Evolutionary conservation across 2,888 invertebrate species (phyloP).

Genomic region (Adelphocoris suturalis): DNA sequence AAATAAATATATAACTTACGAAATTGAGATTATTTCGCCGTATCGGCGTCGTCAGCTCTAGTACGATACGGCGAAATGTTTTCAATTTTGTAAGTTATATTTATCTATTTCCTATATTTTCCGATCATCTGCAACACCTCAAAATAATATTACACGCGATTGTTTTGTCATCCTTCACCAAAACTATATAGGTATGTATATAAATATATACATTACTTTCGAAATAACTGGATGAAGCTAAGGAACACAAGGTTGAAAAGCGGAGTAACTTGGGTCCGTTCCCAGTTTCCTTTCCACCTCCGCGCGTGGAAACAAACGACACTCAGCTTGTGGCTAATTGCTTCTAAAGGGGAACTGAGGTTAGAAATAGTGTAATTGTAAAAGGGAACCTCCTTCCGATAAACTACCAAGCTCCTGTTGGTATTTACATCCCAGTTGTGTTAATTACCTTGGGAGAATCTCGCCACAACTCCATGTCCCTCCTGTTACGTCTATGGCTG

Average conservation of each 20-base stretch:
- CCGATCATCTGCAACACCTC: too few species aligned
- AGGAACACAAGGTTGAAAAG: not conserved
- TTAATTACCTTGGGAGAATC: slow-evolving; percentile 28
- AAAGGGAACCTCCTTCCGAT: slow-evolving; percentile 37
- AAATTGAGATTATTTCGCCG: too few species aligned
- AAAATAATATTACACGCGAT: too few species aligned
- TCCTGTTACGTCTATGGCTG: not conserved
- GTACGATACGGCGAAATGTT: too few species aligned
- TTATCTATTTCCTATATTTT: too few species aligned
- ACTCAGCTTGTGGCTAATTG: slow-evolving; percentile 21
- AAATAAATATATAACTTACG: too few species aligned
- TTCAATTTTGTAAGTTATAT: too few species aligned
- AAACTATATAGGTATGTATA: too few species aligned
- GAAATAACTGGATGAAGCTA: not conserved
- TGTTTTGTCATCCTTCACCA: too few species aligned
- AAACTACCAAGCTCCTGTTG: slow-evolving; percentile 36
- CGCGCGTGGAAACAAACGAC: slow-evolving; percentile 7
- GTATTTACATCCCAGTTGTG: slow-evolving; percentile 50
- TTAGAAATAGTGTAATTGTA: slow-evolving; percentile 50
- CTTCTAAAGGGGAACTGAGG: slow-evolving; percentile 1
- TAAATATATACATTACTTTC: too few species aligned
- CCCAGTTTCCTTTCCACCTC: not conserved
- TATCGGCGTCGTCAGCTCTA: too few species aligned
- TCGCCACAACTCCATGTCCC: not conserved
- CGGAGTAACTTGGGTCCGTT: not conserved